Evolutionary conservation across 2,113 vertebrate genomes (phyloP).

Genomic region (Peromyscus polionotus): DNA sequence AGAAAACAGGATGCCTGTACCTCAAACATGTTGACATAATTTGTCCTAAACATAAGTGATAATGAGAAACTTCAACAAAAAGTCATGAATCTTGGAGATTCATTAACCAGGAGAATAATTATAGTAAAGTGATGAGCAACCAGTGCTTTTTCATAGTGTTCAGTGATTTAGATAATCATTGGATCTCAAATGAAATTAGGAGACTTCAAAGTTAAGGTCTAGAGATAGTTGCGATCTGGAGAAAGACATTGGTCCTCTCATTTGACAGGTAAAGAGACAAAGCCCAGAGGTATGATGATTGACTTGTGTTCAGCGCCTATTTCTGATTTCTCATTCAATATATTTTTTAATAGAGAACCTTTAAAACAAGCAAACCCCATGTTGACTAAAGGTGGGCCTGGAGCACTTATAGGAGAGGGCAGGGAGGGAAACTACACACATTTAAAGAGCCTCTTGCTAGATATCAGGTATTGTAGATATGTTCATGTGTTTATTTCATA

Average conservation of each 20-base stretch:
- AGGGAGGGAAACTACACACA: not conserved
- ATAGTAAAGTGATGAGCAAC: not conserved
- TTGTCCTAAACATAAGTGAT: not conserved
- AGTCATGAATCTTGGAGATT: slow-evolving; percentile 17
- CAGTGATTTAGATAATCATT: slow-evolving; percentile 1
- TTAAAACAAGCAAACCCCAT: not conserved
- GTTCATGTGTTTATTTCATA: not conserved
- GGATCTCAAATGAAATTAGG: not conserved
- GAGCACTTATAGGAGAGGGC: not conserved
- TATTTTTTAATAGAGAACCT: not conserved
- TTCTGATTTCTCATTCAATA: not conserved
- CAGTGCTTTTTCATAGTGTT: not conserved
- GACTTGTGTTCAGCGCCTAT: not conserved
- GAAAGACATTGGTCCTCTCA: not conserved
- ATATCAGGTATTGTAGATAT: not conserved
- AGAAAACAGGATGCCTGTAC: slow-evolving; percentile 2
- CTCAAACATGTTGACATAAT: not conserved
- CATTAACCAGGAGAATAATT: not conserved
- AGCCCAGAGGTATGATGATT: not conserved
- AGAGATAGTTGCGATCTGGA: not conserved
- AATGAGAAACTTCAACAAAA: not conserved
- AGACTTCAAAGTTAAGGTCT: slow-evolving; percentile 21
- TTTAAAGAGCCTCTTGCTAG: not conserved
- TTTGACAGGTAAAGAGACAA: slow-evolving; percentile 41
- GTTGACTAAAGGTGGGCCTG: not conserved